Evolutionary conservation across 2,888 invertebrate species (phyloP).

Genomic region (Scrobipalpa atriplicella): DNA sequence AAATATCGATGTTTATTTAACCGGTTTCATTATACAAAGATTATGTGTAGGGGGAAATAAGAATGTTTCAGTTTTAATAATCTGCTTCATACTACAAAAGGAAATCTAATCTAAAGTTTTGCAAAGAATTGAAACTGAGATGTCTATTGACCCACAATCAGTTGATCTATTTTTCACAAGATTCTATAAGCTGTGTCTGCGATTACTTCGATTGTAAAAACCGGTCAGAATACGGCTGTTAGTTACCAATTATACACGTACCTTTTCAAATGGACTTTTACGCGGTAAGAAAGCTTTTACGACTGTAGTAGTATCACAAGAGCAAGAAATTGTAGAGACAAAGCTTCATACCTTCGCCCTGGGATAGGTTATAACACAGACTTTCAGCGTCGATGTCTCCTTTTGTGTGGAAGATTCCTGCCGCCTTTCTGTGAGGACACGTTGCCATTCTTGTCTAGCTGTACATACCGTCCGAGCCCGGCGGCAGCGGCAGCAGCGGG

Average conservation of each 20-base stretch:
- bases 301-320: no score
- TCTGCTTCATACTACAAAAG: not conserved
- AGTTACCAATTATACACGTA: not conserved
- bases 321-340: no score
- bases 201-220: not conserved
- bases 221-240: not conserved
- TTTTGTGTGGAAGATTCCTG: constrained; percentile 36
- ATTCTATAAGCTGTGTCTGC: not conserved
- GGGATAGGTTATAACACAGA: no score
- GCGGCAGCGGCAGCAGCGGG: constrained; percentile 95
- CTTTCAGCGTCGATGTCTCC: not conserved
- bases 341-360: no score
- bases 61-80: not conserved
- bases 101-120: not conserved
- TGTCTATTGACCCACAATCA: not conserved
- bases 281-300: constrained; percentile 85
- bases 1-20: no score
- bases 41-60: no score
- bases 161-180: not conserved
- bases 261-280: constrained; percentile 71
- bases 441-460: constrained; percentile 80
- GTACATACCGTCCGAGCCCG: constrained; percentile 81
- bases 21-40: no score
- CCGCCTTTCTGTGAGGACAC: constrained; percentile 77
- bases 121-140: not conserved